Conservation (phyloP, 2,888 invertebrate species). For the Dryomyza anilis region DNA sequence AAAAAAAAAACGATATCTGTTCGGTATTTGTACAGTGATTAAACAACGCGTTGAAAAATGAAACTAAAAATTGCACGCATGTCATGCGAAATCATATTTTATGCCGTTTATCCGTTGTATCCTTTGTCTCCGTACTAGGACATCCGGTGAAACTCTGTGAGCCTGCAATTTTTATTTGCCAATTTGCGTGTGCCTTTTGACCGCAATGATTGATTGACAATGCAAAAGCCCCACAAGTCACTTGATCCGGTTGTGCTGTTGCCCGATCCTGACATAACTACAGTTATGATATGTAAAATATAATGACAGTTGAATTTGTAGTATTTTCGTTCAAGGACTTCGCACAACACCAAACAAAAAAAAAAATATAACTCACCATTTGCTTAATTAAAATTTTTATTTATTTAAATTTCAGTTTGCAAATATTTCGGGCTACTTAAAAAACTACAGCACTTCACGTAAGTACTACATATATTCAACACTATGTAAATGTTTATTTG, state of each 20-base stretch:
- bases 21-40: conserved; percentile 18
- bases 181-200: conserved; percentile 20
- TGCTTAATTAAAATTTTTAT: conserved; percentile 16
- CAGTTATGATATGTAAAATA: no score
- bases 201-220: conserved; percentile 40
- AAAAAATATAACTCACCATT: no score
- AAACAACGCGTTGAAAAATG: conserved; percentile 17
- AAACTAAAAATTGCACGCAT: conserved; percentile 15
- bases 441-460: background rate
- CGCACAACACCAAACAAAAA: no score
- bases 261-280: no score
- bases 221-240: conserved; percentile 29
- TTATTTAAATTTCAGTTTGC: conserved; percentile 22
- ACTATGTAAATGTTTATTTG: background rate
- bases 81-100: conserved; percentile 20
- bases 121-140: background rate
- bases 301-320: background rate
- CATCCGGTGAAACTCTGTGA: background rate
- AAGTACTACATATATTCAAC: no score
- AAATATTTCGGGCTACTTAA: background rate
- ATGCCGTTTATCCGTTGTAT: conserved; percentile 34
- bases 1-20: background rate
- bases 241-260: background rate
- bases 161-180: background rate
- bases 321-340: background rate